These are phyloP conservation scores for Oscheius sp. DNA, from an alignment of 2,888 invertebrate genomes.

Conservation along the genomic window DNA sequence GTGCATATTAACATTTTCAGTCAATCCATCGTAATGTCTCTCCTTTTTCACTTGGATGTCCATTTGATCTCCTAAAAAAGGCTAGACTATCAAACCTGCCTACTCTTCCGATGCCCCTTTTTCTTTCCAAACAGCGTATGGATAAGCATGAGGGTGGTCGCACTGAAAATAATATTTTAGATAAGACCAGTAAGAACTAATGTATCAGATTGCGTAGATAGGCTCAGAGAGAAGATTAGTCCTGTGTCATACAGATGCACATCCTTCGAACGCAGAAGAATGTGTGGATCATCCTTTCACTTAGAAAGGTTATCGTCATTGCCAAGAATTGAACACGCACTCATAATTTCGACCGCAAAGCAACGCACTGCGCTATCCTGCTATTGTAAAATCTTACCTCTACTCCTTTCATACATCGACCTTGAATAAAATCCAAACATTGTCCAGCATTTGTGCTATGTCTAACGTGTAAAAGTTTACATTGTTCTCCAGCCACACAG, in stretches of 20 bases:
- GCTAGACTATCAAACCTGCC: neutral
- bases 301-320: constrained; percentile 18
- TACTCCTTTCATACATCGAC: constrained; percentile 30
- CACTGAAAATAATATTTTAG: constrained; percentile 22
- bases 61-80: neutral
- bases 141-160: constrained; percentile 21
- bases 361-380: constrained; percentile 8
- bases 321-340: constrained; percentile 22
- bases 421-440: constrained; percentile 32
- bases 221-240: constrained; percentile 46
- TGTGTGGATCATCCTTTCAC: constrained; percentile 8
- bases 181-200: neutral
- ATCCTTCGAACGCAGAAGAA: constrained; percentile 19
- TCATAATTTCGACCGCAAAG: neutral
- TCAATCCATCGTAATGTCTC: constrained; percentile 12
- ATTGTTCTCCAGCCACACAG: constrained; percentile 10
- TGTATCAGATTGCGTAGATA: too few relatives aligned
- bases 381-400: constrained; percentile 23
- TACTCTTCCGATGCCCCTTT: neutral
- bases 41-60: neutral
- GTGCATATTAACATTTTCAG: too few relatives aligned
- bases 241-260: constrained; percentile 27
- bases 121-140: neutral
- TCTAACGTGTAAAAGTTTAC: constrained; percentile 23
- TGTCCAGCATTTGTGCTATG: neutral